Percentiles rank a stretch among this genome's conserved stretches.
Conservation (phyloP, 2,888 invertebrate genomes). For the Boloria selene region DNA sequence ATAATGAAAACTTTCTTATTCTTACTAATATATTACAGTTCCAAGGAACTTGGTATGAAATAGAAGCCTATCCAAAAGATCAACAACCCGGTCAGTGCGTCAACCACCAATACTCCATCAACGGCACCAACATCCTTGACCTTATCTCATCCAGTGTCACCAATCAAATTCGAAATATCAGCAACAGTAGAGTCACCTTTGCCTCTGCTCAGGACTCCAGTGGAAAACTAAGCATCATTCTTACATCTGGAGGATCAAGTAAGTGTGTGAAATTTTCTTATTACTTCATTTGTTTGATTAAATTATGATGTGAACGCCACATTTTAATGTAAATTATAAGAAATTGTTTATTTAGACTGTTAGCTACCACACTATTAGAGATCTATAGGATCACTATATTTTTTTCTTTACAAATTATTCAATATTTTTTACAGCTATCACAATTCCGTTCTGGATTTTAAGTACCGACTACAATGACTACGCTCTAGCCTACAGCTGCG, state of each 20-base stretch:
- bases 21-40: constrained; percentile 48
- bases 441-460: constrained; percentile 50
- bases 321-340: no score
- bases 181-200: constrained; percentile 47
- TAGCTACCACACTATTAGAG: no score
- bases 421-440: constrained; percentile 20
- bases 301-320: no score
- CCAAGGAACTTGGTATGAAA: constrained; percentile 57
- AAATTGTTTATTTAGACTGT: no score
- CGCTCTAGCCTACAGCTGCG: constrained; percentile 84
- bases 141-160: constrained; percentile 52
- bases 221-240: constrained; percentile 54
- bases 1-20: neutral
- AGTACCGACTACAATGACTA: constrained; percentile 84
- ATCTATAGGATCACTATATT: no score
- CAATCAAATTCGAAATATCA: constrained; percentile 47
- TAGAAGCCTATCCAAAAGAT: constrained; percentile 55
- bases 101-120: constrained; percentile 50
- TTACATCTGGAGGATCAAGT: constrained; percentile 47
- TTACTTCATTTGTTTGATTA: neutral
- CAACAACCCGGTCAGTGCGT: constrained; percentile 59
- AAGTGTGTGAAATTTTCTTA: constrained; percentile 19
- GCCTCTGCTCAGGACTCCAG: constrained; percentile 47
- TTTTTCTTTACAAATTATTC: no score
- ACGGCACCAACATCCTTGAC: constrained; percentile 44